These are phyloP conservation scores for Lichenostomus cassidix DNA, from an alignment of 2,113 vertebrate species.

Conservation along the genomic window DNA sequence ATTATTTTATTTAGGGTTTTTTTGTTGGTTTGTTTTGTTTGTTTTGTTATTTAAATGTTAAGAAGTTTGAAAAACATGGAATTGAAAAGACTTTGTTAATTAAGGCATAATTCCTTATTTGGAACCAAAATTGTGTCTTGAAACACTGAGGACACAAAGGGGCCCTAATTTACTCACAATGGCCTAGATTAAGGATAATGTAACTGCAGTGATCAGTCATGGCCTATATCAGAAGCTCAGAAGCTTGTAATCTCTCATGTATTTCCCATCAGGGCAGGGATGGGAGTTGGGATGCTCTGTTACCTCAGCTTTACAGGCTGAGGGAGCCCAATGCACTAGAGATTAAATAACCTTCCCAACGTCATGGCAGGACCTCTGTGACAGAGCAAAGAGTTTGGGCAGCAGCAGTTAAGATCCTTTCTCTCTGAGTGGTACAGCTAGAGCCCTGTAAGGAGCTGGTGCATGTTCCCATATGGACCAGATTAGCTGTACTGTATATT, in stretches of 20 bases:
- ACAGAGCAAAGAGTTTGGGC: neutral
- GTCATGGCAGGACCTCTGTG: neutral
- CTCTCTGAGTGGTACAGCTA: neutral
- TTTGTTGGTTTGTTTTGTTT: neutral
- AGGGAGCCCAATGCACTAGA: neutral
- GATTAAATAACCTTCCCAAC: neutral
- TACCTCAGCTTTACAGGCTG: neutral
- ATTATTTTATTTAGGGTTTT: neutral
- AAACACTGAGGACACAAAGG: neutral
- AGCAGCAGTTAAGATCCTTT: neutral
- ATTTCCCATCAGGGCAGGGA: neutral
- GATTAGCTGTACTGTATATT: neutral
- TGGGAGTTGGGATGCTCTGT: neutral
- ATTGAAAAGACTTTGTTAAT: neutral
- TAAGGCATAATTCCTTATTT: neutral
- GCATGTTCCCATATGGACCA: neutral
- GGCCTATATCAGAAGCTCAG: neutral
- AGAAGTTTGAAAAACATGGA: neutral
- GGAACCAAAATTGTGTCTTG: neutral
- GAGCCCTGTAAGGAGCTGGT: neutral
- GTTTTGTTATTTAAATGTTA: neutral
- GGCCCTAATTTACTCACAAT: neutral
- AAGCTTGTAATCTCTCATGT: neutral
- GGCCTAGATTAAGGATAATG: neutral
- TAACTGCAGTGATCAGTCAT: neutral